phyloP scores from a whole-genome alignment of 2,888 invertebrate genomes.

The Lepidonotus clava region DNA sequence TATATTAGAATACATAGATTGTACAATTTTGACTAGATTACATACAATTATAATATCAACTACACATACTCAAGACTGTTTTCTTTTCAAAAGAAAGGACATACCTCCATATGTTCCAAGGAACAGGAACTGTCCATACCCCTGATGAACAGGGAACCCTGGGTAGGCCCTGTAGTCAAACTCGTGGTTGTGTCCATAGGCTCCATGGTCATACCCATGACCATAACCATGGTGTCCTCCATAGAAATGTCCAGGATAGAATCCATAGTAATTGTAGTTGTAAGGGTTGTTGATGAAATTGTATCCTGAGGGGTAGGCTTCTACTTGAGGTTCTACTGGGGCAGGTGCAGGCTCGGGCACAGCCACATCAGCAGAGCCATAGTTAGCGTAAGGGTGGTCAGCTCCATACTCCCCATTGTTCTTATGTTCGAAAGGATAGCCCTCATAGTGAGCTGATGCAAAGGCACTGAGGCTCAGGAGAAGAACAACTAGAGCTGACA shows the following conservation, averaged over 20 bases:
- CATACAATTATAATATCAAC: too few relatives aligned
- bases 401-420: not conserved
- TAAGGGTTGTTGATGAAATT: not conserved
- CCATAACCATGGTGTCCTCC: not conserved
- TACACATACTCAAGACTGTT: too few relatives aligned
- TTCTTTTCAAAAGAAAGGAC: too few relatives aligned
- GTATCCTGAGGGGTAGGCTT: not conserved
- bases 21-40: too few relatives aligned
- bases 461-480: slow-evolving; percentile 9
- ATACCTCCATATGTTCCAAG: slow-evolving; percentile 6
- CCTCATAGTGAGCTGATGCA: slow-evolving; percentile 1
- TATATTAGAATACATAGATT: too few relatives aligned
- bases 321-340: too few relatives aligned
- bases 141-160: slow-evolving; percentile 24
- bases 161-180: slow-evolving; percentile 12
- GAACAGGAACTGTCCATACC: slow-evolving; percentile 23
- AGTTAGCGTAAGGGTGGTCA: not conserved
- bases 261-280: not conserved
- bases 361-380: not conserved
- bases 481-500: not conserved
- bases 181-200: not conserved
- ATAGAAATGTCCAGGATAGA: not conserved
- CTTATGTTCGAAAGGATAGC: slow-evolving; percentile 13
- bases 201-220: not conserved
- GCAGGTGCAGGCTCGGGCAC: not conserved